Percentiles rank a stretch among this genome's conserved stretches.
phyloP scores from a whole-genome alignment of 2,888 invertebrate species.

The Lacanobia wlatinum region DNA sequence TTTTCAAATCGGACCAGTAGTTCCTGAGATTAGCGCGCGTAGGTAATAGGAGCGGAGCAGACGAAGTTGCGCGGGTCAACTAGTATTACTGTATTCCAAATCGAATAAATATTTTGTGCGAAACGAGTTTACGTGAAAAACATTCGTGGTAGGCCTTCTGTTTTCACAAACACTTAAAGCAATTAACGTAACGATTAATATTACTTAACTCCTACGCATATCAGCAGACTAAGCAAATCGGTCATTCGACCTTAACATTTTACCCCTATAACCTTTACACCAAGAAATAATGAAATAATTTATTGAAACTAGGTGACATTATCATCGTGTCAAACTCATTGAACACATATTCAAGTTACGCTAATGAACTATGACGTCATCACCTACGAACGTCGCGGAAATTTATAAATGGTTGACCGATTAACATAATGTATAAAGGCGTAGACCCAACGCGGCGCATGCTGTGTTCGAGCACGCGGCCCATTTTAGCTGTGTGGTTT shows the following conservation, averaged over 20 bases:
- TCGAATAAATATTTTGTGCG: too few relatives aligned
- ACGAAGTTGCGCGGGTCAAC: too few relatives aligned
- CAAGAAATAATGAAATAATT: not conserved
- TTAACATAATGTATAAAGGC: constrained; percentile 15
- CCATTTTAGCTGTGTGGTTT: too few relatives aligned
- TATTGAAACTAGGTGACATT: constrained; percentile 24
- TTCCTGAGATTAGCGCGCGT: too few relatives aligned
- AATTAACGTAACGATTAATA: not conserved
- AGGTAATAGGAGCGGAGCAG: too few relatives aligned
- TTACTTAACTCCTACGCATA: not conserved
- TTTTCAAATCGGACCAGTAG: too few relatives aligned
- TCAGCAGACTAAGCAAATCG: constrained; percentile 14
- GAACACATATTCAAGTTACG: constrained; percentile 43
- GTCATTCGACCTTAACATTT: constrained; percentile 27
- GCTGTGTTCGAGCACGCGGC: too few relatives aligned
- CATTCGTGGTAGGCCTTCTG: not conserved
- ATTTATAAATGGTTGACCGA: constrained; percentile 41
- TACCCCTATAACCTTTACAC: constrained; percentile 1
- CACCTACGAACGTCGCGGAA: constrained; percentile 16
- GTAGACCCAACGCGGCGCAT: too few relatives aligned
- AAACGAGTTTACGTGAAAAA: too few relatives aligned
- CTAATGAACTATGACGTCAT: constrained; percentile 42
- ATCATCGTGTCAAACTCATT: constrained; percentile 46
- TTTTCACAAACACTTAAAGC: constrained; percentile 7
- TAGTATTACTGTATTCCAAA: too few relatives aligned